Evolutionary conservation across 2,113 vertebrate genomes (phyloP), one percentile per base, ranked within the genome.

Genomic region (Suncus etruscus): DNA sequence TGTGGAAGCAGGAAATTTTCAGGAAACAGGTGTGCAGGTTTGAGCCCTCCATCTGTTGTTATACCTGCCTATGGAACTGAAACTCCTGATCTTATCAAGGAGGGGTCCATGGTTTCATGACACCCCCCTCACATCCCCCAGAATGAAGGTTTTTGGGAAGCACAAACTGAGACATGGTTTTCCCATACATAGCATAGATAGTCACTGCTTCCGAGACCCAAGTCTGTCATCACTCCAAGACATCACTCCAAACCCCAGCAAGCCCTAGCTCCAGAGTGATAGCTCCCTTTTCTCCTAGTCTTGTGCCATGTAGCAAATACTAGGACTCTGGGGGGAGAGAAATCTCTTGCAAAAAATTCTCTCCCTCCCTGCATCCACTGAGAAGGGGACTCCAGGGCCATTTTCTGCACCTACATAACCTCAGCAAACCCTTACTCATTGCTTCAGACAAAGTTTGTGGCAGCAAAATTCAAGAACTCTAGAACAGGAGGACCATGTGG

Each of bases 231-330:
- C 72, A 31, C 68, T 22, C 63, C 66, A 45, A 66, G 79, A 87
- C 66, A 84, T 92, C 89, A 58, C 54, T 58, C 54, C 54, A 15
- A 20, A 6, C 25, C 4, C 2, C 8, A 29, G 27, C 65, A 7
- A 66, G 65, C 65, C 27, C 65, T 3, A 27, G 24, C 65, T 66
- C 24, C 86, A 83, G 83, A 83, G 8, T 15, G 68, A 48, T 14
- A 76, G 91, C 87, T 70, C 74, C 81, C 91, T 87, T 94, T 89
- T 86, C 85, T 87, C 51, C 5, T 16, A 22, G 50, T 51, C 85
- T 69, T 27, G 89, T 92, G 63, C 91, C 84, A 79, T 85, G 94
- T 85, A 81, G 87, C 27, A 3, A 51, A 14, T 66, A 79, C 72
- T 89, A 90, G 75, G 32, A 4, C 48, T 66, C 82, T 20, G 5